Evolutionary conservation across 2,797 vertebrate genomes (phyloP).

Genomic region (Echeneis naucrates): DNA sequence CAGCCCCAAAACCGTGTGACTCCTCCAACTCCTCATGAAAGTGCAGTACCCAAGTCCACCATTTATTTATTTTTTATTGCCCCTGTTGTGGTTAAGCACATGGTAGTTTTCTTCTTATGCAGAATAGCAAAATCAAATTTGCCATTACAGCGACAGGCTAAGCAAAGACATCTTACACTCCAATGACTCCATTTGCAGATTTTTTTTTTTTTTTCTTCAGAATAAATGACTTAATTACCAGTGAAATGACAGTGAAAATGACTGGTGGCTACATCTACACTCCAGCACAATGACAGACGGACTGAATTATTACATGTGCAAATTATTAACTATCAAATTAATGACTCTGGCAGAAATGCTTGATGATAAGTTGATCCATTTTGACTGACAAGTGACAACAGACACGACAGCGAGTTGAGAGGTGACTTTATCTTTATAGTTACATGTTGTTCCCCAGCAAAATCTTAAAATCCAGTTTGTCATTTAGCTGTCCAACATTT

Average conservation of each 20-base stretch:
- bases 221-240: background rate
- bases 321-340: conserved; percentile 13
- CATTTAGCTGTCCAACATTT: background rate
- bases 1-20: background rate
- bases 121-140: background rate
- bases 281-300: conserved; percentile 1
- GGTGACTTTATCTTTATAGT: conserved; percentile 22
- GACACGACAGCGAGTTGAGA: conserved; percentile 18
- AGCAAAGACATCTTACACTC: background rate
- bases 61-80: background rate
- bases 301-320: conserved; percentile 12
- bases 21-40: background rate
- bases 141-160: background rate
- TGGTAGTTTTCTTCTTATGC: background rate
- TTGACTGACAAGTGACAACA: conserved; percentile 37
- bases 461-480: conserved; percentile 27
- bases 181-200: background rate
- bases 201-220: too few species aligned
- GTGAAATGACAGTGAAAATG: background rate
- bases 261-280: background rate
- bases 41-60: background rate
- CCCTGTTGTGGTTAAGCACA: background rate
- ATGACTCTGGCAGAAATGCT: conserved; percentile 7
- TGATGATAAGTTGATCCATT: conserved; percentile 10
- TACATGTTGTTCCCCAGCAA: conserved; percentile 65